A percentile compares a stretch with the other conserved stretches of the same genome.
Conservation (phyloP, 2,797 vertebrate species). For the Periparus ater region DNA sequence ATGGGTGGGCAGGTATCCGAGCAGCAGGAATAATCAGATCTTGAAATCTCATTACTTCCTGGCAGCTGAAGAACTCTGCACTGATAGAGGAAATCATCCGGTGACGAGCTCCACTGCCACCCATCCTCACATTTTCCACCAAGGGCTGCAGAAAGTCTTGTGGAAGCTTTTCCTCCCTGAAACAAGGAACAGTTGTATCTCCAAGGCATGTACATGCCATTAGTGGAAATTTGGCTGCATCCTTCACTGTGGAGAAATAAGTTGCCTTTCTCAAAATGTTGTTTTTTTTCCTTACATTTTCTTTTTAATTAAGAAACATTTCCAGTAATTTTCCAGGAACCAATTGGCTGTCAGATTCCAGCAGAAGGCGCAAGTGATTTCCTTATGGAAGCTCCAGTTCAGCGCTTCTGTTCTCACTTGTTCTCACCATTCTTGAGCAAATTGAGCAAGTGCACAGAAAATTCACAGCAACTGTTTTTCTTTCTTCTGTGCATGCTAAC, state of each 20-base stretch:
- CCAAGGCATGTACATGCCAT: not conserved
- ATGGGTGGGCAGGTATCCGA: not conserved
- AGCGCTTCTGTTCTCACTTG: not conserved
- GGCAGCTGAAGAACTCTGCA: not conserved
- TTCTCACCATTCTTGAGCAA: constrained; percentile 10
- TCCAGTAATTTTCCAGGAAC: constrained; percentile 18
- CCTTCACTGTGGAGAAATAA: not conserved
- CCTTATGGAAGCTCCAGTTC: not conserved
- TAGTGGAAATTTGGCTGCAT: constrained; percentile 19
- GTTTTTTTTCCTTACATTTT: not conserved
- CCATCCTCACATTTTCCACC: not conserved
- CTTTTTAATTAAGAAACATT: constrained; percentile 44
- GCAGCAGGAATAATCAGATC: not conserved
- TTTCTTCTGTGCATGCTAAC: not conserved
- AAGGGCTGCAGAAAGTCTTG: not conserved
- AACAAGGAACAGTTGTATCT: constrained; percentile 4
- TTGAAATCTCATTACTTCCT: not conserved
- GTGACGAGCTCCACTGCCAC: not conserved
- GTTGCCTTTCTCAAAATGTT: not conserved
- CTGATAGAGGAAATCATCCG: not conserved
- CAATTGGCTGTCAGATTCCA: constrained; percentile 1
- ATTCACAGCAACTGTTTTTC: constrained; percentile 29
- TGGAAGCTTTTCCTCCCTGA: not conserved
- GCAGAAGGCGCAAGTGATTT: constrained; percentile 28
- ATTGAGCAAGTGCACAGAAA: not conserved